Percentiles rank a stretch among this genome's conserved stretches.
phyloP scores from a whole-genome alignment of 2,113 vertebrate genomes.

The Perccottus glenii region DNA sequence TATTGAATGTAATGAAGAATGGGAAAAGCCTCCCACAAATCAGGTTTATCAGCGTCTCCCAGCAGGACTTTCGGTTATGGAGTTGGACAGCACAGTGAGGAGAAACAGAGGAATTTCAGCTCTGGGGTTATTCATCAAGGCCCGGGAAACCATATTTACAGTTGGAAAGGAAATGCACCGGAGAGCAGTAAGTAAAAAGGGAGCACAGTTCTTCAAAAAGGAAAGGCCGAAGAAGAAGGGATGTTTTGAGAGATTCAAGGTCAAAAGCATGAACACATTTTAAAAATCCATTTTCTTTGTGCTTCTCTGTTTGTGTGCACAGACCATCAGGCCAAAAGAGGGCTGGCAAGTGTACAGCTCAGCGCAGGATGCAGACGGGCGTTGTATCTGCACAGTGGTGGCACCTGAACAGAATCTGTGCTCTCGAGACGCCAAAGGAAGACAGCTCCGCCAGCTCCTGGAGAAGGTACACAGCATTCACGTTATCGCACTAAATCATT shows the following conservation, averaged over 20 bases:
- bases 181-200: conserved; percentile 27
- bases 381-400: conserved; percentile 97
- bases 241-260: conserved; percentile 28
- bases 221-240: conserved; percentile 19
- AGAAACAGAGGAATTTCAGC: conserved; percentile 40
- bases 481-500: not conserved
- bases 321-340: conserved; percentile 96
- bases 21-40: conserved; percentile 48
- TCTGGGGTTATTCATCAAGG: conserved; percentile 57
- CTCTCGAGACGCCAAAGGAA: conserved; percentile 95
- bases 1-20: conserved; percentile 46
- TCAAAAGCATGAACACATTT: not conserved
- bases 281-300: not conserved
- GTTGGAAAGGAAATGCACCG: conserved; percentile 41
- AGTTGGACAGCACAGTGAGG: conserved; percentile 13
- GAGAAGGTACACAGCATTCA: conserved; percentile 86
- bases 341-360: conserved; percentile 99
- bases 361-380: conserved; percentile 94
- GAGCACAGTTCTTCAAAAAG: conserved; percentile 30
- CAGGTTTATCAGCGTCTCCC: conserved; percentile 54
- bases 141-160: conserved; percentile 56
- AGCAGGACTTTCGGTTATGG: conserved; percentile 33
- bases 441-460: conserved; percentile 93
- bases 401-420: conserved; percentile 97
- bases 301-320: conserved; percentile 34